A percentile compares a stretch with the other conserved stretches of the same genome.
These are phyloP conservation scores for Sepioteuthis lessoniana DNA, from an alignment of 2,888 invertebrate genomes.

Conservation along the genomic window DNA sequence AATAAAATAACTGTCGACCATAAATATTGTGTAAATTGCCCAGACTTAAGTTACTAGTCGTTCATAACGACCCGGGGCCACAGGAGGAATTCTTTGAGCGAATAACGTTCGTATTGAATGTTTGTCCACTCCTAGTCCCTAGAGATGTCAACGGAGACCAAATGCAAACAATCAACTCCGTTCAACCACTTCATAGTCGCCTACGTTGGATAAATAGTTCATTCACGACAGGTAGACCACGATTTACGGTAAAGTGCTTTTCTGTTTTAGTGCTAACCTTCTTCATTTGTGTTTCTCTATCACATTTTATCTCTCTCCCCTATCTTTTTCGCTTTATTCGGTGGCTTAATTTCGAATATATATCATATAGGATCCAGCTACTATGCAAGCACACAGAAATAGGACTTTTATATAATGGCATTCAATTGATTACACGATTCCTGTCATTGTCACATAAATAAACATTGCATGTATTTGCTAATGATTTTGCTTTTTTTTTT, in stretches of 20 bases:
- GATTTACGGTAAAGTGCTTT: conserved; percentile 21
- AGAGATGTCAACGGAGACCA: conserved; percentile 8
- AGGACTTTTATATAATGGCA: too few relatives aligned
- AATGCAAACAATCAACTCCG: not conserved
- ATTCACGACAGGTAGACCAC: not conserved
- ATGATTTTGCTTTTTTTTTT: too few relatives aligned
- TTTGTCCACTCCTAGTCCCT: conserved; percentile 33
- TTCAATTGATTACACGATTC: too few relatives aligned
- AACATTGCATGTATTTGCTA: too few relatives aligned
- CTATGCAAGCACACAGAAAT: too few relatives aligned
- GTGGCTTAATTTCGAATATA: too few relatives aligned
- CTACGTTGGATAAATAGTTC: conserved; percentile 33
- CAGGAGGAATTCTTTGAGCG: not conserved
- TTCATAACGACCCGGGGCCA: conserved; percentile 10
- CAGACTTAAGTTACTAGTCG: not conserved
- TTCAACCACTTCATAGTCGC: not conserved
- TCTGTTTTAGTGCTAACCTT: not conserved
- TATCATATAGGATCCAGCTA: too few relatives aligned
- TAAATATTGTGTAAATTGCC: not conserved
- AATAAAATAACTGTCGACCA: not conserved
- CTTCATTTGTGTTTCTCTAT: not conserved
- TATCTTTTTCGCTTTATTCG: not conserved
- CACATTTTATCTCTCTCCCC: not conserved
- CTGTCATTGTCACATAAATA: too few relatives aligned
- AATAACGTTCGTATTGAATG: conserved; percentile 1